Evolutionary conservation across 2,888 invertebrate genomes (phyloP).

Genomic region (Diadegma fenestrale): DNA sequence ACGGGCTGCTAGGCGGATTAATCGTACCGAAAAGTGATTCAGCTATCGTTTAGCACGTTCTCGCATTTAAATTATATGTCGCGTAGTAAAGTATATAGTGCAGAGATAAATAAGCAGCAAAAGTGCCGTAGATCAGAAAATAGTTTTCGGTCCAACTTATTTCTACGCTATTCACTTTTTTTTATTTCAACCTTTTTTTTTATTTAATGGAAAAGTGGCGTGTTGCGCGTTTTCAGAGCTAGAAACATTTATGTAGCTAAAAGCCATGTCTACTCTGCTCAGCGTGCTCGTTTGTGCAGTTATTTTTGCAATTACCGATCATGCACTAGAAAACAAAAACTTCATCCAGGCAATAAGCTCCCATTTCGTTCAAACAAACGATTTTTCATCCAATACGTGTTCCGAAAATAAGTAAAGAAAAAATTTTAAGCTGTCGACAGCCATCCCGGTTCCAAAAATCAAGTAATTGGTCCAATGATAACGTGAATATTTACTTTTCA

Average conservation of each 20-base stretch:
- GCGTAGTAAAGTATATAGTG: conserved; percentile 19
- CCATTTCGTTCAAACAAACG: neutral
- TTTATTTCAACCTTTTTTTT: conserved; percentile 6
- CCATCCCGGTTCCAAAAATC: no score
- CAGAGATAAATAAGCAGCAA: conserved; percentile 37
- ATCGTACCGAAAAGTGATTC: conserved; percentile 47
- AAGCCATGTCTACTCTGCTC: conserved; percentile 23
- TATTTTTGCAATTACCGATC: neutral
- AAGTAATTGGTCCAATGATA: no score
- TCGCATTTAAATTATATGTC: conserved; percentile 9
- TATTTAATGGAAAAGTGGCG: conserved; percentile 7
- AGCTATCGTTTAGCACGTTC: conserved; percentile 12
- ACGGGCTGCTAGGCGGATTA: conserved; percentile 47
- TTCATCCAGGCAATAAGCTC: neutral
- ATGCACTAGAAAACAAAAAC: neutral
- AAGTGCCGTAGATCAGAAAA: conserved; percentile 11
- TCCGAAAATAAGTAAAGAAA: no score
- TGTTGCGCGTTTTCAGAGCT: neutral
- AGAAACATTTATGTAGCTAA: neutral
- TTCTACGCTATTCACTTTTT: conserved; percentile 46
- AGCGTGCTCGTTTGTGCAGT: neutral
- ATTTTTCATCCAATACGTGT: neutral
- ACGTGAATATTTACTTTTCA: no score
- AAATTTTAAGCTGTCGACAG: no score
- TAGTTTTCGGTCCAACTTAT: neutral